Base-by-base conservation (phyloP, 1,140 invertebrate species). In the Delia radicum region DNA sequence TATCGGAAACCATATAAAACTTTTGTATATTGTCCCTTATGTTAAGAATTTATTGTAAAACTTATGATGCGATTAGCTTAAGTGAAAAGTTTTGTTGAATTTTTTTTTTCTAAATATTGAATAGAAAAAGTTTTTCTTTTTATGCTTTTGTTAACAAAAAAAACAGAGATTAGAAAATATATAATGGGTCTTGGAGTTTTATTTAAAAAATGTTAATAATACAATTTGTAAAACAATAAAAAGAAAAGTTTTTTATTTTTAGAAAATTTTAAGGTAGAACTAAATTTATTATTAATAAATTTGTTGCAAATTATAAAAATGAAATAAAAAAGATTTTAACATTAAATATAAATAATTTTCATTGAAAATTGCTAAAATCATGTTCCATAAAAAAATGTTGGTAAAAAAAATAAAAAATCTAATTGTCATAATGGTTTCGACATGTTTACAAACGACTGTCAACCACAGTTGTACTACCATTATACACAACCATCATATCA, bases 351-450 rank as follows among this genome's bases (percentile, higher is more conserved):
- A n/a, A n/a, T n/a, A n/a, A n/a, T n/a, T n/a, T n/a, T n/a, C n/a
- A n/a, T n/a, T n/a, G n/a, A n/a, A n/a, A n/a, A n/a, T n/a, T n/a
- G n/a, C n/a, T n/a, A n/a, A n/a, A n/a, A n/a, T n/a, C n/a, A n/a
- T n/a, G n/a, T n/a, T n/a, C n/a, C n/a, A n/a, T 42, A 42, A 42
- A 10, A 3, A 42, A 42, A 42, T 42, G 37, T 13, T 42, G 37
- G n/a, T 15, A 42, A 42, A 42, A 42, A 10, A 42, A 55, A 55
- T 21, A 69, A 28, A 69, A 69, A 69, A 69, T 69, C 65, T 69
- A 69, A 69, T 69, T 69, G 65, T 69, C 65, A 69, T 69, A 69
- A 69, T 69, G 65, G 65, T 69, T 69, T 69, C 65, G 65, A 69
- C 65, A 69, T 69, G 65, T 69, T 69, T 69, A 69, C 65, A 69